These are phyloP conservation scores for Conchocele bisecta DNA, from an alignment of 2,888 invertebrate genomes.

Conservation along the genomic window DNA sequence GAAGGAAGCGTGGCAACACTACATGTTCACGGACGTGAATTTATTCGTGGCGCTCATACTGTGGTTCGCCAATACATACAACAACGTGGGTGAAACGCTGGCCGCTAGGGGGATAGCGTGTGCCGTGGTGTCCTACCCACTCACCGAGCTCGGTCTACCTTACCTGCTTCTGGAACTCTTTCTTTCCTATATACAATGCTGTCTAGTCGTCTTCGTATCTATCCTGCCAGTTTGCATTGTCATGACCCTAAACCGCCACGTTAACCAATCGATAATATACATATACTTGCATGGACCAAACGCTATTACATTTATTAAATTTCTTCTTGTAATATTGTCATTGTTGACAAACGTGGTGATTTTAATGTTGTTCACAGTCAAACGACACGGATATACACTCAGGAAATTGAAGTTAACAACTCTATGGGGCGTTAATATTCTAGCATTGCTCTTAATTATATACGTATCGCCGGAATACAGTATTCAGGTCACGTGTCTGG, in stretches of 20 bases:
- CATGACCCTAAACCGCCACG: too few species aligned
- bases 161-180: conserved; percentile 57
- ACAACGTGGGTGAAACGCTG: conserved; percentile 63
- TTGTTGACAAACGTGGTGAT: conserved; percentile 3
- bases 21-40: conserved; percentile 65
- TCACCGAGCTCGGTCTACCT: conserved; percentile 52
- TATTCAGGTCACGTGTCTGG: background rate
- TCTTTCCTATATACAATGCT: conserved; percentile 56
- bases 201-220: too few species aligned
- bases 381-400: background rate
- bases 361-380: background rate
- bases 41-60: conserved; percentile 58
- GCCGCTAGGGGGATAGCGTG: conserved; percentile 63
- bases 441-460: background rate
- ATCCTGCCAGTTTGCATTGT: too few species aligned
- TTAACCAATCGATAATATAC: too few species aligned
- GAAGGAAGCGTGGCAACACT: conserved; percentile 65
- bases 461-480: too few species aligned
- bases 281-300: too few species aligned
- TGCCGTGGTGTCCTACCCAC: conserved; percentile 69
- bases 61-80: conserved; percentile 54
- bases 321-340: too few species aligned
- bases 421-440: background rate
- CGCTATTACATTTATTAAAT: too few species aligned
- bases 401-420: background rate